A percentile compares a stretch with the other conserved stretches of the same genome.
phyloP scores from a whole-genome alignment of 2,888 invertebrate species.

The Artemia sinica region DNA sequence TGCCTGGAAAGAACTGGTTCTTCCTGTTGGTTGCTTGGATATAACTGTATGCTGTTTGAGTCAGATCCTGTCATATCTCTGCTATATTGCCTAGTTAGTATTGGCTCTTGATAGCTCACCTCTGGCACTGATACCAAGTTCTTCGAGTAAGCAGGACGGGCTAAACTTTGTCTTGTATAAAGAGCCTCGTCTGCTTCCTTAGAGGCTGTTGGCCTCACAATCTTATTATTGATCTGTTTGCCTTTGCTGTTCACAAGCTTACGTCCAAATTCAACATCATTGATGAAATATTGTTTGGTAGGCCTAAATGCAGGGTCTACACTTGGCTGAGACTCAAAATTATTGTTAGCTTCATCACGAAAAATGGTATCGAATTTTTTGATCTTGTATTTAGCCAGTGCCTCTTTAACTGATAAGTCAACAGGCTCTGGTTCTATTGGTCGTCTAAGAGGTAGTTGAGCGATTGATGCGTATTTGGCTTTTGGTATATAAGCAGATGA shows the following conservation, averaged over 20 bases:
- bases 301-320: neutral
- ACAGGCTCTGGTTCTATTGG: neutral
- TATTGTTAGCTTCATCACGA: neutral
- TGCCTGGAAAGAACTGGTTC: no score
- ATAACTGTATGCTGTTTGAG: neutral
- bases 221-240: no score
- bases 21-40: neutral
- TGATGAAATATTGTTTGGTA: neutral
- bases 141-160: neutral
- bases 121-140: neutral
- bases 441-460: neutral
- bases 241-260: neutral
- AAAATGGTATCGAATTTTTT: neutral
- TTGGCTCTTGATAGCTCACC: neutral
- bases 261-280: neutral
- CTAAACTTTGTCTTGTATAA: neutral
- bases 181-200: neutral
- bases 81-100: neutral
- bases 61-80: neutral
- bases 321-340: neutral
- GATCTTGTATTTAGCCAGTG: neutral
- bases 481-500: neutral
- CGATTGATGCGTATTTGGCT: neutral
- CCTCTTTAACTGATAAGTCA: slow-evolving; percentile 1
- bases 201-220: no score